Evolutionary conservation across 2,797 vertebrate genomes (phyloP).

Genomic region (Xiphophorus birchmanni): DNA sequence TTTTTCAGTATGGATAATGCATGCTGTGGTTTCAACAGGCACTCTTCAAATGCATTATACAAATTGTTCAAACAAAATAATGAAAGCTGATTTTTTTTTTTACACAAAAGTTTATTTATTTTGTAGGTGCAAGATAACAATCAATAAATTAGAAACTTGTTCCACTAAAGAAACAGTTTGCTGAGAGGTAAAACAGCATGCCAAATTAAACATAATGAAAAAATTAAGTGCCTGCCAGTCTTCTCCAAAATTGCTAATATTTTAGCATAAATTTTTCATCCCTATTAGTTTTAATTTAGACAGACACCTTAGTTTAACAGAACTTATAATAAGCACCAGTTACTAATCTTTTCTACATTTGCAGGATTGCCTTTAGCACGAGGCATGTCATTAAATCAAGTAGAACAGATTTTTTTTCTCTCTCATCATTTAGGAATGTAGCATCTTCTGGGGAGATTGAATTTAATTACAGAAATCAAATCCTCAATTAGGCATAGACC

Average conservation of each 20-base stretch:
- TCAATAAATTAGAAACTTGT: slow-evolving; percentile 3
- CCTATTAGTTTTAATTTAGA: neutral
- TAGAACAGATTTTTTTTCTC: neutral
- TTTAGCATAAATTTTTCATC: neutral
- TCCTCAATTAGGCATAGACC: neutral
- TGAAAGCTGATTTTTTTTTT: neutral
- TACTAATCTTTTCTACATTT: neutral
- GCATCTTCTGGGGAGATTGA: neutral
- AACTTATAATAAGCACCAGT: neutral
- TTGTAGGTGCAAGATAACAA: slow-evolving; percentile 1
- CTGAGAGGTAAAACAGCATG: neutral
- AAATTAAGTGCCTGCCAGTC: neutral
- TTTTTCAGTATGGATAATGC: neutral
- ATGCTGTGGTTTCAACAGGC: neutral
- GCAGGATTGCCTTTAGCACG: neutral
- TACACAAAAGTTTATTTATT: neutral
- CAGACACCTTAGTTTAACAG: slow-evolving; percentile 1
- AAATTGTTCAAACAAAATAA: neutral
- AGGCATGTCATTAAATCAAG: slow-evolving; percentile 2
- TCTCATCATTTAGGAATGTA: neutral
- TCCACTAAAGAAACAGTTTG: neutral
- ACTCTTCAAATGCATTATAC: no score
- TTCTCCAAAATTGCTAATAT: neutral
- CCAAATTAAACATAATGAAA: neutral
- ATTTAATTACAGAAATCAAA: neutral